Conservation (phyloP, 2,888 invertebrate species). For the Macrosiphum euphorbiae region DNA sequence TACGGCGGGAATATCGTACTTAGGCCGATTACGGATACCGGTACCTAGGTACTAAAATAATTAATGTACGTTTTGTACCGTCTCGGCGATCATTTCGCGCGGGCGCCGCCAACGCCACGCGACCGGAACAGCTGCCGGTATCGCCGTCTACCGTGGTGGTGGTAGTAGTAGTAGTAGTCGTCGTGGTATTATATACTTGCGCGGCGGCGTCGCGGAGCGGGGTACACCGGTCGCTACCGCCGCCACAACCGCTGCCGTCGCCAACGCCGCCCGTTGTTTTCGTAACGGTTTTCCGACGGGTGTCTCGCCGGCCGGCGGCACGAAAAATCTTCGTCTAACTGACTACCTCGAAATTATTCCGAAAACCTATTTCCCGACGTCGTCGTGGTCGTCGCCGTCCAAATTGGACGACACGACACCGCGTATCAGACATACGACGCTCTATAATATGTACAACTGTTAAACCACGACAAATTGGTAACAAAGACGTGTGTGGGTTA, state of each 20-base stretch:
- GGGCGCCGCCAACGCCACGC: constrained; percentile 44
- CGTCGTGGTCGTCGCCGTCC: background rate
- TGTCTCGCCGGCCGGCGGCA: constrained; percentile 20
- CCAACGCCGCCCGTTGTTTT: constrained; percentile 29
- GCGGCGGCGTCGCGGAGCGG: background rate
- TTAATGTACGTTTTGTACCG: background rate
- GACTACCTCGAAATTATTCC: background rate
- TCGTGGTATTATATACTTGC: constrained; percentile 11
- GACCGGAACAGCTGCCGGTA: constrained; percentile 60
- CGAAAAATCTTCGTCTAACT: background rate
- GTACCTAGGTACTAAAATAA: no score
- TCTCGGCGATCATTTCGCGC: background rate
- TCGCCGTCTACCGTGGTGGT: constrained; percentile 10
- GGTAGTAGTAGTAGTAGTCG: constrained; percentile 22
- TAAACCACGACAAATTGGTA: background rate
- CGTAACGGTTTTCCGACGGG: constrained; percentile 59
- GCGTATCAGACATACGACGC: background rate
- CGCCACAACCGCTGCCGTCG: constrained; percentile 9
- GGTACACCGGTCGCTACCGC: constrained; percentile 25
- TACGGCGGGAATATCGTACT: background rate
- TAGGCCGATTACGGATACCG: background rate
- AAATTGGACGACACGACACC: background rate
- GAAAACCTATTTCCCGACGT: background rate
- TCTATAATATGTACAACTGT: background rate
- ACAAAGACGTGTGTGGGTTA: background rate